A percentile compares a stretch with the other conserved stretches of the same genome.
Evolutionary conservation across 2,113 vertebrate species (phyloP).

Genomic region (Epinephelus lanceolatus): DNA sequence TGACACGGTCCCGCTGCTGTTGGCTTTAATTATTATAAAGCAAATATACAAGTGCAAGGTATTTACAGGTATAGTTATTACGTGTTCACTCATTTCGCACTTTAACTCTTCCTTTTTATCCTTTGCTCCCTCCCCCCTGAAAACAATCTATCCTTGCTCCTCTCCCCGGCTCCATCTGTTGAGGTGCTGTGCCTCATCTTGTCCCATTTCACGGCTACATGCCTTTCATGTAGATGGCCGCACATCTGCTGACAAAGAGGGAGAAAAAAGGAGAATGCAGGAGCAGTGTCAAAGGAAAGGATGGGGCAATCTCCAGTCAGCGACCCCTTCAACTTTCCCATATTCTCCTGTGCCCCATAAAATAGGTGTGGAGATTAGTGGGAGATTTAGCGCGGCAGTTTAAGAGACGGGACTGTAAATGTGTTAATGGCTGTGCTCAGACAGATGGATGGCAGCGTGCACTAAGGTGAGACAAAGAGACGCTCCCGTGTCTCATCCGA

Average conservation of each 20-base stretch:
- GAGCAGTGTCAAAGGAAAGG: slow-evolving; percentile 4
- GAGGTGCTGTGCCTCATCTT: slow-evolving; percentile 38
- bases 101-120: neutral
- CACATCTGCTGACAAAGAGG: slow-evolving; percentile 31
- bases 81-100: neutral
- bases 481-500: neutral
- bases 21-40: neutral
- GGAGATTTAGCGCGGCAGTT: neutral
- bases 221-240: slow-evolving; percentile 21
- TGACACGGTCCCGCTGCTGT: neutral
- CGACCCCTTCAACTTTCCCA: neutral
- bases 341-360: slow-evolving; percentile 9
- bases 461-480: slow-evolving; percentile 55
- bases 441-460: slow-evolving; percentile 36
- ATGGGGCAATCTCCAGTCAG: neutral
- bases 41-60: neutral
- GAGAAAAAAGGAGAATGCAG: neutral
- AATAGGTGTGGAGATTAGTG: slow-evolving; percentile 7
- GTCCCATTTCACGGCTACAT: slow-evolving; percentile 60
- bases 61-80: neutral
- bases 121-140: neutral
- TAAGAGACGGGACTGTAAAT: neutral
- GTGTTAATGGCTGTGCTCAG: slow-evolving; percentile 43
- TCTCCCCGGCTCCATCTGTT: slow-evolving; percentile 41
- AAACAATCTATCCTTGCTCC: neutral